Evolutionary conservation across 2,797 vertebrate genomes (phyloP).

Genomic region (Acanthurus lineatus): DNA sequence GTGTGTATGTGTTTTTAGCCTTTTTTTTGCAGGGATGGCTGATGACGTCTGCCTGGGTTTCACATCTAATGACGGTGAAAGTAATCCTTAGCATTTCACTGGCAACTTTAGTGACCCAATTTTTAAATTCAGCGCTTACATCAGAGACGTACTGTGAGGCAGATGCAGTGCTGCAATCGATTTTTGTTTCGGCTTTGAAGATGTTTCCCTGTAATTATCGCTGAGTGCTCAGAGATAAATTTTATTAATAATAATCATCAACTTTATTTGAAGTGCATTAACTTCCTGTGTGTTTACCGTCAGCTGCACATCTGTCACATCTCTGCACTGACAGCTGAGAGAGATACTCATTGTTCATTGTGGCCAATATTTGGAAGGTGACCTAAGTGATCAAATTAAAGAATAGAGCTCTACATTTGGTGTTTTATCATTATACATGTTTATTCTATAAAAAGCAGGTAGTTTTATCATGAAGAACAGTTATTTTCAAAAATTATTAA

Average conservation of each 20-base stretch:
- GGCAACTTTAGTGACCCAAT: not conserved
- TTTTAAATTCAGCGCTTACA: slow-evolving; percentile 3
- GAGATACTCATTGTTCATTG: not conserved
- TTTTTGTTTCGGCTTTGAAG: not conserved
- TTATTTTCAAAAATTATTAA: too few relatives aligned
- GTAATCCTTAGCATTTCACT: not conserved
- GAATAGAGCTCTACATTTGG: not conserved
- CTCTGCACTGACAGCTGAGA: slow-evolving; percentile 16
- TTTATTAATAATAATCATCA: not conserved
- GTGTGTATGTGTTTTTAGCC: slow-evolving; percentile 22
- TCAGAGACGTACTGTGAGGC: not conserved
- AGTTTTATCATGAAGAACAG: too few relatives aligned
- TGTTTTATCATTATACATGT: too few relatives aligned
- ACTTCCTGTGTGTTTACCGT: not conserved
- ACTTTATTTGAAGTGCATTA: not conserved
- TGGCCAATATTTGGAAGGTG: not conserved
- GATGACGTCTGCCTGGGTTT: slow-evolving; percentile 5
- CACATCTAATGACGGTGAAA: slow-evolving; percentile 15
- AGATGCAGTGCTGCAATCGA: not conserved
- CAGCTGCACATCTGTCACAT: slow-evolving; percentile 3
- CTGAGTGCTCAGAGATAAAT: not conserved
- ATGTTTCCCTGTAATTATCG: not conserved
- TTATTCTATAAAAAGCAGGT: too few relatives aligned
- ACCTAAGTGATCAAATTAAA: not conserved
- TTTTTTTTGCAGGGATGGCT: slow-evolving; percentile 12